These are phyloP conservation scores for Bradypodion pumilum DNA, from an alignment of 2,797 vertebrate genomes.

Conservation along the genomic window DNA sequence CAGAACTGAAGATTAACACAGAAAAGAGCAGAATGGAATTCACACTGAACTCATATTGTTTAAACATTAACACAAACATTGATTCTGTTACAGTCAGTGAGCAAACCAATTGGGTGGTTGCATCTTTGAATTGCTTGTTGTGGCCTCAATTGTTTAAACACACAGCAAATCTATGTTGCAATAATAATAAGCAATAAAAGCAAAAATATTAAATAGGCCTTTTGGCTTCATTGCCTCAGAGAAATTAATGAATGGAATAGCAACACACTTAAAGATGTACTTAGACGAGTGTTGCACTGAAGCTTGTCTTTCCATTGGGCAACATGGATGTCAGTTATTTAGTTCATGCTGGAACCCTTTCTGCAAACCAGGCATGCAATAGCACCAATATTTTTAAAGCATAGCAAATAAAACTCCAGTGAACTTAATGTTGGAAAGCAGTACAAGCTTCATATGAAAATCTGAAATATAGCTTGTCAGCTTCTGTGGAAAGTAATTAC, in stretches of 20 bases:
- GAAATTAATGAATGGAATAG: background rate
- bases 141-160: background rate
- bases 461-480: slow-evolving; percentile 21
- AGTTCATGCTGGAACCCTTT: background rate
- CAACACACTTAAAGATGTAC: background rate
- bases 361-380: slow-evolving; percentile 8
- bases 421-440: slow-evolving; percentile 10
- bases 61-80: background rate
- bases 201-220: rapidly evolving
- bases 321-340: background rate
- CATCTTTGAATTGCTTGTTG: background rate
- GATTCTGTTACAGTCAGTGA: background rate
- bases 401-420: slow-evolving; percentile 12
- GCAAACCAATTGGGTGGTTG: background rate
- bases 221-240: background rate
- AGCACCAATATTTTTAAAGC: slow-evolving; percentile 7
- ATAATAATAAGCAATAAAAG: background rate
- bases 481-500: background rate
- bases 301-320: background rate
- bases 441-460: background rate
- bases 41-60: background rate
- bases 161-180: background rate
- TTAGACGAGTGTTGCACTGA: slow-evolving; percentile 6
- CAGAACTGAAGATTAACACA: background rate
- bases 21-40: background rate